Base-by-base conservation (phyloP, 2,113 vertebrate species). In the Cyprinodon brontotheroides region DNA sequence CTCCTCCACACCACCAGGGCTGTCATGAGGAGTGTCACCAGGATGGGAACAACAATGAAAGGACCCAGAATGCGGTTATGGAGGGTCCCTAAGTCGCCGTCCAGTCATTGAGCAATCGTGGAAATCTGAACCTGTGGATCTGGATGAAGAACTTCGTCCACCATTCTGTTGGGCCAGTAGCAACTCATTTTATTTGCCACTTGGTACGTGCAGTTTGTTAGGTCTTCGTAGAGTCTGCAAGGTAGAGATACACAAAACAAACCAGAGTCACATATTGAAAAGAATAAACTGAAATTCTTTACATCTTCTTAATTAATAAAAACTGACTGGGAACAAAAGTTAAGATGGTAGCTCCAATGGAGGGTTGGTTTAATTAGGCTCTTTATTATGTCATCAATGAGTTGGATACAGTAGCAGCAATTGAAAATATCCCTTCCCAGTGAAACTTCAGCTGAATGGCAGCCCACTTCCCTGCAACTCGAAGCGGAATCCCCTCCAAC, bases 1-100 rank as follows among this genome's bases (percentile, higher is more conserved):
- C 96, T 98, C 84, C 95, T 91, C 96, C 97, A 99, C 78, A 96
- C 97, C 77, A 98, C 97, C 81, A 98, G 92, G 0, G 89, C 95
- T 0, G 97, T 97, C 95, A 97, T 93, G 10, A 98, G 94, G 67
- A 99, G 92, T 0, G 97, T 98, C 87, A 96, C 89, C 8, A 97
- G 81, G 72, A 97, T 65, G 36, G 97, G 98, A 64, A 96, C 89
- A 4, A 92, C 79, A 9, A 98, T 95, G 90, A 99, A 97, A 41
- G 97, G 96, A 41, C 96, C 97, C 75, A 98, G 93, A 81, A 98
- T 48, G 50, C 88, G 81, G 72, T 93, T 93, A n/a, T 3, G 97
- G 96, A 0, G 97, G 98, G 87, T 99, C 98, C 0, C 71, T 91
- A 62, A 95, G 92, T 0, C 94, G 92, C 17, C 97, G 91, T 47